Base-by-base conservation (phyloP, 2,797 vertebrate species). In the Hybognathus amarus region DNA sequence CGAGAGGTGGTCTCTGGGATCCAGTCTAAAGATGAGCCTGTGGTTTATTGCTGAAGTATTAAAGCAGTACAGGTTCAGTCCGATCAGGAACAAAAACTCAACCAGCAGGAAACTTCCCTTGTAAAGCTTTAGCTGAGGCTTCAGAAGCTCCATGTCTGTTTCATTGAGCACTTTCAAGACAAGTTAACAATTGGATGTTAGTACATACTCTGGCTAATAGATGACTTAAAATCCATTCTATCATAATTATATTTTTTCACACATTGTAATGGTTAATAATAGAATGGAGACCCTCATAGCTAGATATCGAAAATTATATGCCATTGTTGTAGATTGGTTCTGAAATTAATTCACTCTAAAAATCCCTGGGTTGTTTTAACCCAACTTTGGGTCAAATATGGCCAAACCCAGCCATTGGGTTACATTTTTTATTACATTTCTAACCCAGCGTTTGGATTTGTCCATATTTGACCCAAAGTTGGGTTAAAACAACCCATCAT, bases 81-180 rank as follows among this genome's bases (percentile, higher is more conserved):
- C 96, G 90, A 96, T 91, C 76, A 97, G 94, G 90, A 96, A 96
- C 90, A 97, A 94, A 91, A 96, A 97, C 91, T 96, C 95, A 89
- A 96, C 95, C 89, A 97, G 93, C 89, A 97, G 95, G 91, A 97
- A 97, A 80, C 95, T 95, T 85, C 96, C 96, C 89, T 95, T 94
- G 94, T 97, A 96, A 89, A 96, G 95, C 92, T 95, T 93, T 88
- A 97, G 93, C 83, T 96, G 92, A 77, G 95, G 94, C 93, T 94
- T 95, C 85, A 96, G 90, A 68, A 67, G 77, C 89, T 91, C 93
- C 93, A 71, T 54, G 24, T 94, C 94, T 86, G 91, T 93, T 90
- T 92, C 92, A 94, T 94, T 91, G 78, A 85, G 89, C 22, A 74
- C 90, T 90, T 83, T 50, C 36, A 50, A 74, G 27, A 68, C 27